Percentiles rank a stretch among this genome's conserved stretches.
phyloP scores from a whole-genome alignment of 1,140 invertebrate species.

The Neodiprion lecontei region DNA sequence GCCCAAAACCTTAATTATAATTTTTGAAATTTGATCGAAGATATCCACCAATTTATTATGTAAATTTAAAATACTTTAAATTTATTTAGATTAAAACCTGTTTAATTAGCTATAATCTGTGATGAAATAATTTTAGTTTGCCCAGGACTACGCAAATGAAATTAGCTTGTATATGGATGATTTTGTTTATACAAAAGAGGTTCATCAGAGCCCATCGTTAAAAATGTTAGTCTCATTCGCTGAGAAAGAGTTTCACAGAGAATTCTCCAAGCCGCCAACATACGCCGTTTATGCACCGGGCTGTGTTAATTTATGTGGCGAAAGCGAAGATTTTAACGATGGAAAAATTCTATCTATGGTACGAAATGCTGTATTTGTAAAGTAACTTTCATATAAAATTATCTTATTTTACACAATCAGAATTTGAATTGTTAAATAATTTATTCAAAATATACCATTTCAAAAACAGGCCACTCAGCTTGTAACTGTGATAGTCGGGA shows the following conservation, averaged over 20 bases:
- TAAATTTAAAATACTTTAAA: too few species aligned
- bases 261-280: background rate
- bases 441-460: background rate
- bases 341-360: background rate
- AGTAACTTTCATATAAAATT: too few species aligned
- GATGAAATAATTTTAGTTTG: constrained; percentile 1
- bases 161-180: background rate
- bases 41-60: too few species aligned
- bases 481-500: constrained; percentile 1
- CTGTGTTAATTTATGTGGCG: background rate
- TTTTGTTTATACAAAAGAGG: background rate
- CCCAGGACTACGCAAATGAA: background rate
- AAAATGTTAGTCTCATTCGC: background rate
- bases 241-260: background rate
- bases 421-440: background rate
- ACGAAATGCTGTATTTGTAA: background rate
- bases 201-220: background rate
- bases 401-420: background rate
- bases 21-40: too few species aligned
- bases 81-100: too few species aligned
- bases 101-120: too few species aligned
- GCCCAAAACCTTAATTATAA: too few species aligned
- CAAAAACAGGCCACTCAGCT: background rate
- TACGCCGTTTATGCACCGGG: background rate
- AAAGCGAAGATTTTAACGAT: background rate